A percentile compares a stretch with the other conserved stretches of the same genome.
Evolutionary conservation across 1,140 invertebrate species (phyloP).

Genomic region (Portunus trituberculatus): DNA sequence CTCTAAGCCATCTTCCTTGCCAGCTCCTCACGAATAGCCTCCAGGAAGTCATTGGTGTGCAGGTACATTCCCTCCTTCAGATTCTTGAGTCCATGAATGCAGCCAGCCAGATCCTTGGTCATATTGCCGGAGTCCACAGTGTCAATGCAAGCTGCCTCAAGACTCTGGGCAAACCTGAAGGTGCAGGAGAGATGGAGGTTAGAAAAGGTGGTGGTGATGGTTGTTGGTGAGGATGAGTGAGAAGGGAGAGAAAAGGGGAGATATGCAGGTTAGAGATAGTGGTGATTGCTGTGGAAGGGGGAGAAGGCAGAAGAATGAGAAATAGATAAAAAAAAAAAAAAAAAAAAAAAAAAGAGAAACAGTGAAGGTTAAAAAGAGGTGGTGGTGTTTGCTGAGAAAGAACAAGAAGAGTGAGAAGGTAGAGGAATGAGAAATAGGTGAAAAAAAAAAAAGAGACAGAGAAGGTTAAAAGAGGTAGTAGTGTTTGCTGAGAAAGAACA

Average conservation of each 20-base stretch:
- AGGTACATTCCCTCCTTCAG: conserved; percentile 94
- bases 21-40: conserved; percentile 97
- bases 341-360: too few species aligned
- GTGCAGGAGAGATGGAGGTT: conserved; percentile 4
- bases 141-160: conserved; percentile 90
- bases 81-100: conserved; percentile 89
- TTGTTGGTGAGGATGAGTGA: not conserved
- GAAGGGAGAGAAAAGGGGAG: not conserved
- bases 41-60: conserved; percentile 98
- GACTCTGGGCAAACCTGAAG: conserved; percentile 81
- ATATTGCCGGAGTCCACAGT: conserved; percentile 93
- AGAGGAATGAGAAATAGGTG: too few species aligned
- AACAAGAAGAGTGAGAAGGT: too few species aligned
- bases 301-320: not conserved
- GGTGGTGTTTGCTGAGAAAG: too few species aligned
- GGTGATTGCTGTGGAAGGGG: not conserved
- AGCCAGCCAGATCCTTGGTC: conserved; percentile 95
- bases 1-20: conserved; percentile 84
- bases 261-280: too few species aligned
- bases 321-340: too few species aligned
- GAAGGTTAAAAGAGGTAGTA: too few species aligned
- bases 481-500: too few species aligned
- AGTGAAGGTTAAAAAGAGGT: not conserved
- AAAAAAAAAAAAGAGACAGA: too few species aligned
- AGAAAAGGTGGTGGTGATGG: not conserved